Evolutionary conservation across 53 echinoderm and acorn worm genomes (phyloP), one percentile per base, ranked within the genome.

Genomic region (Zoroaster sp.): DNA sequence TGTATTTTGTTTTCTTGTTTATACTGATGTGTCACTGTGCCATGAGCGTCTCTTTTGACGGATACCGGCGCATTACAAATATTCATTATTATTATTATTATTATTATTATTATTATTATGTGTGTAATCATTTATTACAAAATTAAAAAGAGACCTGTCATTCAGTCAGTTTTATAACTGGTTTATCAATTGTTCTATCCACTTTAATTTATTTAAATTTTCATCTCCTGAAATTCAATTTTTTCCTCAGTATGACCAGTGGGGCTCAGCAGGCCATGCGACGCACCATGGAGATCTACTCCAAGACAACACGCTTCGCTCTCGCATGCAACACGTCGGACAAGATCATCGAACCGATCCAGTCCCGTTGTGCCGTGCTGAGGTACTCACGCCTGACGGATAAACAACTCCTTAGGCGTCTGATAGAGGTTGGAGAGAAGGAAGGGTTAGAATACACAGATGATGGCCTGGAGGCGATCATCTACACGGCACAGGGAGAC

Each of bases 271-370:
- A 97, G 47, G 97, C 97, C 40, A 72, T 97, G 72, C 80, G 97
- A 13, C 89, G 97, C 40, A 97, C 97, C 42, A 97, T 97, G 97
- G 97, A 97, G 78, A 95, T 97, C 67, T 97, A 93, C 82, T 97
- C 97, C 69, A 97, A 97, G 92, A 97, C 97, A n/a, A 97, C 97
- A 5, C 88, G 97, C 28, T 97, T 97, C 69, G 97, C 97, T 13
- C 89, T 97, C 33, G 97, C 97, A 66, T 97, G 97, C 53, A 97
- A 97, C 72, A 88, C 97, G 25, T 97, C 97, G 0, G 94, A 95
- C 73, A 97, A 97, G 81, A 97, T 97, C 67, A 97, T 97, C 40
- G 97, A 97, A 73, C 97, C 97, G 43, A 97, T 97, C 77, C 97
- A 97, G 78, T 97, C 97, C 11, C 77, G 97, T 38, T 97, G 97